Conservation (phyloP, 2,113 vertebrate genomes). For the crab-eating macaque (Macaca fascicularis) region T2T-MFA8v1.1 NC_088386.1:102342501-102343000, state of each 20-base stretch:
- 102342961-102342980: not conserved
- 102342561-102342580: constrained; percentile 27
- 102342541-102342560: constrained; percentile 22
- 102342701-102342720: not conserved
- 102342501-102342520: not conserved
- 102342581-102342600: constrained; percentile 25
- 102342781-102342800: not conserved
- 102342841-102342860: not conserved
- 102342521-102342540: not conserved
- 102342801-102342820: not conserved
- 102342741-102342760: not conserved
- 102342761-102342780: not conserved
- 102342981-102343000: constrained; percentile 8
- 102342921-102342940: constrained; percentile 28
- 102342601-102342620: not conserved
- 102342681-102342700: not conserved
- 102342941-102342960: not conserved
- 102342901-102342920: constrained; percentile 26
- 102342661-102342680: not conserved
- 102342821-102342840: not conserved
- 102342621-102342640: not conserved
- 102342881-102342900: constrained; percentile 8
- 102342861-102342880: constrained; percentile 29
- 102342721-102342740: not conserved
- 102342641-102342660: not conserved